Percentiles rank a stretch among this genome's conserved stretches.
Evolutionary conservation across 2,797 vertebrate genomes (phyloP).

Genomic region (Eutrigla gurnardus): DNA sequence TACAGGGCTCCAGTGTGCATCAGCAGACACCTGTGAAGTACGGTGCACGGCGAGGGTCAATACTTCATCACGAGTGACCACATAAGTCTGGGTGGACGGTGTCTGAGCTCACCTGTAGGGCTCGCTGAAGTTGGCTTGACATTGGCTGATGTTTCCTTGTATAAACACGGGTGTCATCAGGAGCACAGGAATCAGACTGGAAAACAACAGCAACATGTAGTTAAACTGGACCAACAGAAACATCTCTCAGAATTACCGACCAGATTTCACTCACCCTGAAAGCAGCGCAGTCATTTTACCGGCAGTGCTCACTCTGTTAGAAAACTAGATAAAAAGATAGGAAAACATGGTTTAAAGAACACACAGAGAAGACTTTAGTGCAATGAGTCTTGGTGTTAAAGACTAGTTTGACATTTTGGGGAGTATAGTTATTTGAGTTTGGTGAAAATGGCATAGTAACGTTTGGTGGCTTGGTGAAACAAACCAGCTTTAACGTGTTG

Average conservation of each 20-base stretch:
- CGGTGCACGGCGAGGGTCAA: neutral
- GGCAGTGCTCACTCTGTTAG: constrained; percentile 59
- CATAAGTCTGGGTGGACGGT: too few species aligned
- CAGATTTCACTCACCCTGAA: constrained; percentile 77
- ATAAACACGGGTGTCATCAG: constrained; percentile 88
- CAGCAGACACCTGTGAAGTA: constrained; percentile 87
- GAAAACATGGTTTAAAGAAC: neutral
- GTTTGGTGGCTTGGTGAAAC: too few species aligned
- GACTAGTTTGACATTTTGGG: neutral
- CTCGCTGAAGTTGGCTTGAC: constrained; percentile 87
- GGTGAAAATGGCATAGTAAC: too few species aligned
- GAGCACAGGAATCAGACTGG: constrained; percentile 86
- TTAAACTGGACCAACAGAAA: too few species aligned
- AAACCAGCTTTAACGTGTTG: neutral
- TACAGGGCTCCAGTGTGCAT: constrained; percentile 83
- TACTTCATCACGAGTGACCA: too few species aligned
- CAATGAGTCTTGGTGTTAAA: neutral
- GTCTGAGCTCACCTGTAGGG: constrained; percentile 84
- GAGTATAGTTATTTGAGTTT: too few species aligned
- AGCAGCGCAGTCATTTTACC: constrained; percentile 76
- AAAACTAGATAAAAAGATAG: constrained; percentile 66
- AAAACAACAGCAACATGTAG: neutral
- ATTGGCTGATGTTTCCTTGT: constrained; percentile 83
- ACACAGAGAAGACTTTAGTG: too few species aligned
- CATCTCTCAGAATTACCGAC: too few species aligned